A percentile compares a stretch with the other conserved stretches of the same genome.
Evolutionary conservation across 2,888 invertebrate genomes (phyloP).

Genomic region (Sthenelais limicola): DNA sequence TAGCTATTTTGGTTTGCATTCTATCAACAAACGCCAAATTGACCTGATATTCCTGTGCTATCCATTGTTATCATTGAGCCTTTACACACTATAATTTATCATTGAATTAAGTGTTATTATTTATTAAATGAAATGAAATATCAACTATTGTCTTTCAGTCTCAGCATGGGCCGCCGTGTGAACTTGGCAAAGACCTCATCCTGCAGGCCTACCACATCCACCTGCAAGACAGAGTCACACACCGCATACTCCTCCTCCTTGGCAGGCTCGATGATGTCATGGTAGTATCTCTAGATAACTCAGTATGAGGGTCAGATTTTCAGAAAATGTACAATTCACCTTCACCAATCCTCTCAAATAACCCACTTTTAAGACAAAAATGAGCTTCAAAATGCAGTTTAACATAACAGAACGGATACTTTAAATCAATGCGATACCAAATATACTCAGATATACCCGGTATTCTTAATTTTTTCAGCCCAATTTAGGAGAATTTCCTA

Average conservation of each 20-base stretch:
- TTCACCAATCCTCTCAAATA: too few species aligned
- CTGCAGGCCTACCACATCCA: conserved; percentile 62
- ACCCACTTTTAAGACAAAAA: too few species aligned
- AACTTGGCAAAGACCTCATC: conserved; percentile 55
- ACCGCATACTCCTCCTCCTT: conserved; percentile 60
- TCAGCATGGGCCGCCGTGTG: not conserved
- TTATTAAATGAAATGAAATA: not conserved
- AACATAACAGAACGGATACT: too few species aligned
- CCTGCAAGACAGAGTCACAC: conserved; percentile 54
- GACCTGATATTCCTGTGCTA: not conserved
- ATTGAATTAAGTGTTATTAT: not conserved
- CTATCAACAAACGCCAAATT: too few species aligned
- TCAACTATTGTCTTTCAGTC: not conserved
- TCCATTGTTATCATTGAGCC: not conserved
- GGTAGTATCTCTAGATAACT: conserved; percentile 48
- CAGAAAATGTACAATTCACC: too few species aligned
- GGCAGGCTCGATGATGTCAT: conserved; percentile 60
- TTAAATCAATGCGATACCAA: too few species aligned
- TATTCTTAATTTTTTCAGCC: too few species aligned
- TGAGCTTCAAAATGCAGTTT: too few species aligned
- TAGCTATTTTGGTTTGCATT: too few species aligned
- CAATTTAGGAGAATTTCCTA: too few species aligned
- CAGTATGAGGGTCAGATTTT: too few species aligned
- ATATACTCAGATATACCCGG: too few species aligned
- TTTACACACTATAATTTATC: not conserved